phyloP scores from a whole-genome alignment of 2,797 vertebrate species.

The Anguilla anguilla region DNA sequence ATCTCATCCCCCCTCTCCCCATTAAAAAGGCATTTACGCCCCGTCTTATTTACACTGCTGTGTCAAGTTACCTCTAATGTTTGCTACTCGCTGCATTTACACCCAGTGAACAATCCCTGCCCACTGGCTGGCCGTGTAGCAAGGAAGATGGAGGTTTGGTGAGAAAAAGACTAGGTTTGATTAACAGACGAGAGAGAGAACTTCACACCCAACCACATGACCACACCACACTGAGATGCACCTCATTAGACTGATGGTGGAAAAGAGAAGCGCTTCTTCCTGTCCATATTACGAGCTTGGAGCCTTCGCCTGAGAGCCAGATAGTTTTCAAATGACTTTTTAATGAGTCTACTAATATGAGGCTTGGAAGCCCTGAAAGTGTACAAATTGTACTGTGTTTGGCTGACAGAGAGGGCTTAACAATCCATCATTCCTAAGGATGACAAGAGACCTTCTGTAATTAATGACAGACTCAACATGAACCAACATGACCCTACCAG shows the following conservation, averaged over 20 bases:
- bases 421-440: neutral
- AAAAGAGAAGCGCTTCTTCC: neutral
- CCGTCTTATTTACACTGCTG: slow-evolving; percentile 44
- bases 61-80: slow-evolving; percentile 37
- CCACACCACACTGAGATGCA: neutral
- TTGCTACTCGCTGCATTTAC: slow-evolving; percentile 46
- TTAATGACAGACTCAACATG: neutral
- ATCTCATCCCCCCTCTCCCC: slow-evolving; percentile 30
- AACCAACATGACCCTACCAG: neutral
- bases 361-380: neutral
- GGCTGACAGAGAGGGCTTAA: neutral
- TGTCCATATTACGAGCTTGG: neutral
- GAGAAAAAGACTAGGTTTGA: neutral
- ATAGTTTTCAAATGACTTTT: slow-evolving; percentile 7
- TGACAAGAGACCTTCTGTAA: neutral
- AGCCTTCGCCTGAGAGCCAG: neutral
- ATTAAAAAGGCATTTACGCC: slow-evolving; percentile 55
- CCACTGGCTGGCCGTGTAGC: neutral
- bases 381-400: neutral
- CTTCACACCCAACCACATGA: neutral
- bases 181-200: neutral
- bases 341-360: slow-evolving; percentile 2
- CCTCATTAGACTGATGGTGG: neutral
- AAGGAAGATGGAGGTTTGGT: neutral
- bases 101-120: slow-evolving; percentile 46